Conservation (phyloP, 2,797 vertebrate species). For the Hozukius guyotensis region DNA sequence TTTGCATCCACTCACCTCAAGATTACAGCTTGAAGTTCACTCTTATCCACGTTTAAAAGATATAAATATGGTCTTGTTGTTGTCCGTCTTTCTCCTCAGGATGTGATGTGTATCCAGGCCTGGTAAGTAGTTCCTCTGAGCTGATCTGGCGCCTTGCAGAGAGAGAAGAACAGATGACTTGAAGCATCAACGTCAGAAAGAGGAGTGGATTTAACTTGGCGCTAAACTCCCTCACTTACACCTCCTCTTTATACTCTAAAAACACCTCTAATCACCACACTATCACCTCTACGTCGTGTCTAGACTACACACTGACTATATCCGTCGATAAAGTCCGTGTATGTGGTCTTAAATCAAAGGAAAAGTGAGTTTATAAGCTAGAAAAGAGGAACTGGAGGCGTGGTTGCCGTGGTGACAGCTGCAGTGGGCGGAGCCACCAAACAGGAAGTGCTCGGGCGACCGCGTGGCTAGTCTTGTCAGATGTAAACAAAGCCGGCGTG, state of each 20-base stretch:
- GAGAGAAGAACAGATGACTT: constrained; percentile 67
- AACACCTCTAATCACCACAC: rapidly evolving
- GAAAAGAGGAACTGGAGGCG: constrained; percentile 67
- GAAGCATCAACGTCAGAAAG: constrained; percentile 68
- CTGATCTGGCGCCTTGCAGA: constrained; percentile 78
- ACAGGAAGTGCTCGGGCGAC: constrained; percentile 71
- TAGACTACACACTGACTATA: no score
- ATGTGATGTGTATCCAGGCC: constrained; percentile 26
- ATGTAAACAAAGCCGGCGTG: constrained; percentile 83
- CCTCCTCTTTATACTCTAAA: rapidly evolving
- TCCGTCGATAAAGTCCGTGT: rapidly evolving
- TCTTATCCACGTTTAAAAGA: neutral
- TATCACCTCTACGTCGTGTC: rapidly evolving
- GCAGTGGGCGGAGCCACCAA: constrained; percentile 51
- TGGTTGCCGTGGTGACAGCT: constrained; percentile 67
- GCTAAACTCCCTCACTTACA: constrained; percentile 47
- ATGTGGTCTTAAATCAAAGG: neutral
- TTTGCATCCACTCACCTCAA: constrained; percentile 67
- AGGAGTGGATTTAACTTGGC: constrained; percentile 78
- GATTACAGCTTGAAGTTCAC: constrained; percentile 64
- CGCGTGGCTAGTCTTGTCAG: constrained; percentile 78
- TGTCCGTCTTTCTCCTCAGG: neutral
- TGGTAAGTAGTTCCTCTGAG: constrained; percentile 61
- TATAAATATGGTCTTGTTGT: neutral
- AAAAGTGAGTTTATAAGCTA: constrained; percentile 35